Conservation (phyloP, 2,113 vertebrate species). For the Corythoichthys haematopterus region DNA sequence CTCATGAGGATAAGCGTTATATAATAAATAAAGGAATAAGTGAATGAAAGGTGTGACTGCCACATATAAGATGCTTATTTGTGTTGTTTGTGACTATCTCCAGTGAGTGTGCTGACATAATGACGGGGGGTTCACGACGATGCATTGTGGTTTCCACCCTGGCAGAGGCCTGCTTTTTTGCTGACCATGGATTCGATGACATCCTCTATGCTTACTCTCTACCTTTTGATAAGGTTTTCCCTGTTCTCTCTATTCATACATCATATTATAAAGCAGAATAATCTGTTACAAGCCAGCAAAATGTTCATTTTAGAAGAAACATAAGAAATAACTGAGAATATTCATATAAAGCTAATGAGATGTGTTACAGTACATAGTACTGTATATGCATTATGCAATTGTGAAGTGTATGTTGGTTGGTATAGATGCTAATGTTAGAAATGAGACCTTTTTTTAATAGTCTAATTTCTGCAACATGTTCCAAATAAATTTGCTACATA, state of each 20-base stretch:
- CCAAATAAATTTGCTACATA: too few relatives aligned
- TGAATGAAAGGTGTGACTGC: not conserved
- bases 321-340: too few relatives aligned
- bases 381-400: too few relatives aligned
- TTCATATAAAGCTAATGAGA: too few relatives aligned
- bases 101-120: conserved; percentile 77
- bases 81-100: conserved; percentile 10
- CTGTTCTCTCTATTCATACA: not conserved
- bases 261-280: not conserved
- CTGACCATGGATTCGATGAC: conserved; percentile 80
- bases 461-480: too few relatives aligned
- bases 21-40: too few relatives aligned
- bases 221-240: conserved; percentile 66
- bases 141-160: conserved; percentile 80
- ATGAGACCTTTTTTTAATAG: too few relatives aligned
- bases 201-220: conserved; percentile 79
- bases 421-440: too few relatives aligned
- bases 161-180: conserved; percentile 77
- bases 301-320: too few relatives aligned
- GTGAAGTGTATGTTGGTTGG: too few relatives aligned
- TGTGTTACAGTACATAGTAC: too few relatives aligned
- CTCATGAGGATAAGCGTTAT: too few relatives aligned
- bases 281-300: not conserved
- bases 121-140: conserved; percentile 70
- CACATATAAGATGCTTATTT: not conserved